Conservation (phyloP, 2,797 vertebrate species). For the Carapus acus region DNA sequence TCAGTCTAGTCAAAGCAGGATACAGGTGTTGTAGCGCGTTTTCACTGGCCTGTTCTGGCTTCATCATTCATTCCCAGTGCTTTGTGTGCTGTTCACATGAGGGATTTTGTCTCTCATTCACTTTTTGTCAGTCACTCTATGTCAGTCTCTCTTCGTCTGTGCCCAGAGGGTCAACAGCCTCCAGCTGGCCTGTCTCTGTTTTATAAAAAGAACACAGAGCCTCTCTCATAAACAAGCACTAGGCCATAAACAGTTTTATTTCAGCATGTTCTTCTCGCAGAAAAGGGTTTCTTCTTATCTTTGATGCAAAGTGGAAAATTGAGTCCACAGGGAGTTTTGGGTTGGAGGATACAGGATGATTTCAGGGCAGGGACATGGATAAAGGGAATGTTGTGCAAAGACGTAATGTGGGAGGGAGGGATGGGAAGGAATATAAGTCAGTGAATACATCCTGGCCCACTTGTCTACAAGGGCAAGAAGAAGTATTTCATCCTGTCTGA, state of each 20-base stretch:
- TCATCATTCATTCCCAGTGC: neutral
- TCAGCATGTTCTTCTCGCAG: conserved; percentile 37
- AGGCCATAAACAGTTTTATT: conserved; percentile 30
- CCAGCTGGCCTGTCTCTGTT: conserved; percentile 41
- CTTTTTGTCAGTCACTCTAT: conserved; percentile 18
- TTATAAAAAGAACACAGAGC: conserved; percentile 23
- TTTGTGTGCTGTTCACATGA: neutral
- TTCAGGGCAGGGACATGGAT: conserved; percentile 13
- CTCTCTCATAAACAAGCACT: conserved; percentile 19
- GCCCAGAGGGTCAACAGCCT: conserved; percentile 34
- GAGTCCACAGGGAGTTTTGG: conserved; percentile 34
- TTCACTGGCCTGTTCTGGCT: neutral
- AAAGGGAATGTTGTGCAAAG: conserved; percentile 16
- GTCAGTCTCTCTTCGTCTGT: conserved; percentile 8
- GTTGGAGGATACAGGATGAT: neutral
- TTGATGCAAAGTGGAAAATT: conserved; percentile 57
- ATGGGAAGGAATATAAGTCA: conserved; percentile 44
- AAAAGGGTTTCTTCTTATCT: conserved; percentile 58
- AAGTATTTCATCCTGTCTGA: conserved; percentile 50
- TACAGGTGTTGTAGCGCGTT: neutral
- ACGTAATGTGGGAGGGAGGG: conserved; percentile 4
- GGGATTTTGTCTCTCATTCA: neutral
- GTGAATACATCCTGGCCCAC: conserved; percentile 43
- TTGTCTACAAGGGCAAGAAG: conserved; percentile 51
- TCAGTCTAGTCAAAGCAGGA: neutral